These are phyloP conservation scores for Lanius ludovicianus DNA, from an alignment of 2,113 vertebrate genomes.

Conservation along the genomic window DNA sequence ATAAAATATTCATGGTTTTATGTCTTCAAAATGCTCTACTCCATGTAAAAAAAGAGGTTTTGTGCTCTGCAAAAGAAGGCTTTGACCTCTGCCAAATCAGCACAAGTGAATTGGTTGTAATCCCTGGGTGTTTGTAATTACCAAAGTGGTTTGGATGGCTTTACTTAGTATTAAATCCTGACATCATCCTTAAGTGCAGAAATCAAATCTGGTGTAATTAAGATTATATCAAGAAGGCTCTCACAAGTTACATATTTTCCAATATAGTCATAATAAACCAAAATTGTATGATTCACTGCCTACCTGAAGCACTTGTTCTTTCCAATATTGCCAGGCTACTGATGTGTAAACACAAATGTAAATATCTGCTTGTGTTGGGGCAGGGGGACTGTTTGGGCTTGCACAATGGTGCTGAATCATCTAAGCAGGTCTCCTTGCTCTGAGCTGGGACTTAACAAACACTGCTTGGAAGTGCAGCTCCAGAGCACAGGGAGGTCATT, in stretches of 20 bases:
- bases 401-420: constrained; percentile 10
- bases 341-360: constrained; percentile 15
- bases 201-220: background rate
- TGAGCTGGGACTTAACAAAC: background rate
- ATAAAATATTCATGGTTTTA: background rate
- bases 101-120: background rate
- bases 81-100: background rate
- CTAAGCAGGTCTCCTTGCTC: constrained; percentile 37
- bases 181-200: constrained; percentile 10
- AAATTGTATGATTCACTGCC: background rate
- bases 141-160: background rate
- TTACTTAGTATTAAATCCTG: background rate
- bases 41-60: background rate
- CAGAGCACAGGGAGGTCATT: background rate
- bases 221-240: background rate
- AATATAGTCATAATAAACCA: background rate
- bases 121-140: background rate
- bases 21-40: background rate
- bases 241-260: constrained; percentile 7
- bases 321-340: constrained; percentile 19
- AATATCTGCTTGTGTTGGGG: background rate
- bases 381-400: background rate
- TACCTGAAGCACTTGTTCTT: background rate
- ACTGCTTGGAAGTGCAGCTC: background rate
- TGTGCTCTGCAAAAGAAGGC: background rate